Conservation (phyloP, 2,888 invertebrate genomes). For the Ichneumoninae sp. region DNA sequence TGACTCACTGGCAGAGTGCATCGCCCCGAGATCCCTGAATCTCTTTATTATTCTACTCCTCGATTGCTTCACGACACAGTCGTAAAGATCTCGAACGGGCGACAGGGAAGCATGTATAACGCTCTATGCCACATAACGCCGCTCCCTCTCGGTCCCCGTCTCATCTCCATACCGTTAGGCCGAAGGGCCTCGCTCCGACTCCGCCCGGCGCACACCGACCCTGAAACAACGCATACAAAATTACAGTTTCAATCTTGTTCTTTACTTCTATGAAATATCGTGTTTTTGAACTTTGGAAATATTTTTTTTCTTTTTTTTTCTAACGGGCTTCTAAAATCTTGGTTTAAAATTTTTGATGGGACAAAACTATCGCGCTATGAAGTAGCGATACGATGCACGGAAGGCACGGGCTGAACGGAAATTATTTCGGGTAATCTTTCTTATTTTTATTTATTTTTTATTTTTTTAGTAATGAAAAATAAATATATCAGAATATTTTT, state of each 20-base stretch:
- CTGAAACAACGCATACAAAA: slow-evolving; percentile 59
- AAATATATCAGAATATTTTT: neutral
- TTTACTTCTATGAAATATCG: slow-evolving; percentile 8
- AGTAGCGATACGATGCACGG: neutral
- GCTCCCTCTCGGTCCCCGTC: slow-evolving; percentile 26
- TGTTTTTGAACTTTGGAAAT: neutral
- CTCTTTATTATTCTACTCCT: slow-evolving; percentile 67
- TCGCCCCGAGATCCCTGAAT: slow-evolving; percentile 68
- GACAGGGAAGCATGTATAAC: slow-evolving; percentile 9
- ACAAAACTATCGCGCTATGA: slow-evolving; percentile 8
- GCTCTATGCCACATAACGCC: slow-evolving; percentile 19
- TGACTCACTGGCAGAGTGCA: slow-evolving; percentile 67
- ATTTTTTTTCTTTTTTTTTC: too few species aligned
- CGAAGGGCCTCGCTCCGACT: slow-evolving; percentile 50
- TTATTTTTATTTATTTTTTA: neutral
- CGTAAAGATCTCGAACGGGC: slow-evolving; percentile 49
- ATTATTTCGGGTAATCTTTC: neutral
- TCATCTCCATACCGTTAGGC: slow-evolving; percentile 63
- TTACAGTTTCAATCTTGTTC: slow-evolving; percentile 39
- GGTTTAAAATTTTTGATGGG: slow-evolving; percentile 37
- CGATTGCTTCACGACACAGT: slow-evolving; percentile 66
- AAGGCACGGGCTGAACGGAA: neutral
- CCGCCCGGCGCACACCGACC: slow-evolving; percentile 29
- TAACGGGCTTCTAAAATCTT: slow-evolving; percentile 17
- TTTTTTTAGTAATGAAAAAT: neutral